Evolutionary conservation across 2,113 vertebrate species (phyloP).

Genomic region (Neotragus pygmaeus): DNA sequence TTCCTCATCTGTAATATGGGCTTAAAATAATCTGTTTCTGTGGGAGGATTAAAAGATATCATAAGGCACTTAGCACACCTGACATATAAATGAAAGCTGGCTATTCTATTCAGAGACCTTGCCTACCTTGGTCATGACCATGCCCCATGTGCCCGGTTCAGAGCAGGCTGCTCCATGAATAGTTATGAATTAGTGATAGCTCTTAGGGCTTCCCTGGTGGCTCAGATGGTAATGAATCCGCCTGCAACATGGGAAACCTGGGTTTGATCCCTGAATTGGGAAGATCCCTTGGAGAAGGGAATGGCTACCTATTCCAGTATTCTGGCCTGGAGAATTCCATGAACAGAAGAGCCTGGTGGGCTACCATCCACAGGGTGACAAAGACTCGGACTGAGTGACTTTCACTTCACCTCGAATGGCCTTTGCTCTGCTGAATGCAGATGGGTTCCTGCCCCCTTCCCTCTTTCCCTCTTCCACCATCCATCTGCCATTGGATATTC

Average conservation of each 20-base stretch:
- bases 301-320: not conserved
- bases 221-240: not conserved
- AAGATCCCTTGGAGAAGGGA: not conserved
- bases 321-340: not conserved
- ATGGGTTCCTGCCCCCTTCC: not conserved
- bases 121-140: not conserved
- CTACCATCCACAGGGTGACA: not conserved
- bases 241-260: not conserved
- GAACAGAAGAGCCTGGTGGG: not conserved
- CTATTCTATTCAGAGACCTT: not conserved
- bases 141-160: not conserved
- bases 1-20: not conserved
- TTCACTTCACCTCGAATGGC: not conserved
- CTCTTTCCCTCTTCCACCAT: too few relatives aligned
- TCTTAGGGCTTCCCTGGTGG: not conserved
- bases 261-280: not conserved
- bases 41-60: not conserved
- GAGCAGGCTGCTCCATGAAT: not conserved
- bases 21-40: not conserved
- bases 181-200: not conserved
- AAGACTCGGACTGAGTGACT: not conserved
- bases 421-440: not conserved
- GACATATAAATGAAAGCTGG: not conserved
- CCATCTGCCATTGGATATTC: not conserved
- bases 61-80: not conserved